These are phyloP conservation scores for Pogonognathellus flavescens DNA, from an alignment of 1,140 invertebrate species.

Conservation along the genomic window DNA sequence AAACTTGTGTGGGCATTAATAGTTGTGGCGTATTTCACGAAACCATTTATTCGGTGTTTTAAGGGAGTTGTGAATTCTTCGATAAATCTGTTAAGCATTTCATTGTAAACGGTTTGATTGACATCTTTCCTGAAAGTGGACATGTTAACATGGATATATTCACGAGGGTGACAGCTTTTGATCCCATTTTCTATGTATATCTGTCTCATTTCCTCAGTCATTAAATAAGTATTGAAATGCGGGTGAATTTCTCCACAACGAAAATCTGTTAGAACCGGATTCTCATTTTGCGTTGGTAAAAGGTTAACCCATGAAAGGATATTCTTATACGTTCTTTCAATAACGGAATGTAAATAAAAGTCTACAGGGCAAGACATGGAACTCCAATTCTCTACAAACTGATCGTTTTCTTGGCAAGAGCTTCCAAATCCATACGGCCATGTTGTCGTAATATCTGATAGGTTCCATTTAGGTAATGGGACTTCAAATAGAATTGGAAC, in stretches of 20 bases:
- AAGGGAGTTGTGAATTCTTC: background rate
- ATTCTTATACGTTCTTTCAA: conserved; percentile 16
- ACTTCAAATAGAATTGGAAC: conserved; percentile 49
- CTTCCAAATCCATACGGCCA: background rate
- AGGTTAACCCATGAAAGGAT: background rate
- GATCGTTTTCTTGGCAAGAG: background rate
- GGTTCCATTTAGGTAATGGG: conserved; percentile 41
- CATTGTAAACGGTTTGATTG: background rate
- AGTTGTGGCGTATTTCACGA: background rate
- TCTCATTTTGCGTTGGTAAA: background rate
- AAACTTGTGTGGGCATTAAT: background rate
- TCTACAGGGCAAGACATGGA: background rate
- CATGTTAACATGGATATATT: background rate
- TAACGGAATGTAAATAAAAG: background rate
- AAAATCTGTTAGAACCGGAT: background rate
- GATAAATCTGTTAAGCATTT: background rate
- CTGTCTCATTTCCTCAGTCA: background rate
- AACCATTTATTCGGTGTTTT: background rate
- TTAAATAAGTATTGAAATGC: background rate
- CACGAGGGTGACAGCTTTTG: background rate
- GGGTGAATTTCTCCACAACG: background rate
- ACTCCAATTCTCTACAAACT: background rate
- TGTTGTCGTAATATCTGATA: background rate
- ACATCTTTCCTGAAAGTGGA: background rate
- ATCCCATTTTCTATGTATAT: background rate